Conservation (phyloP, 2,888 invertebrate species). For the Scaptodrosophila latifasciaeformis region DNA sequence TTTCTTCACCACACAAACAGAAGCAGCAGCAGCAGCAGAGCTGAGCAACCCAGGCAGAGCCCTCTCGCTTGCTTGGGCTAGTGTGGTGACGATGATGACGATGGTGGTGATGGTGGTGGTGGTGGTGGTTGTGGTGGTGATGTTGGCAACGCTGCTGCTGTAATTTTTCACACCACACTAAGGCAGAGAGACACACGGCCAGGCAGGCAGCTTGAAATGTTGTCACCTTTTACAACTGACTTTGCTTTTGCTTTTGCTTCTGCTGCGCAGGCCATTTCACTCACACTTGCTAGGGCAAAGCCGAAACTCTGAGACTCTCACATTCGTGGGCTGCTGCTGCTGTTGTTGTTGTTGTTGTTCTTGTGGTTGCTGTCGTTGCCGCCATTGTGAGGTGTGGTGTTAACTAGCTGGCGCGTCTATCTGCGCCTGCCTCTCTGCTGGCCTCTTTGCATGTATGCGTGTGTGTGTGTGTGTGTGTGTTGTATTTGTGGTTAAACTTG, state of each 20-base stretch:
- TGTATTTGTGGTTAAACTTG: constrained; percentile 70
- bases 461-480: constrained; percentile 19
- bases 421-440: constrained; percentile 17
- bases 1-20: not conserved
- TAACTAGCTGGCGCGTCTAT: constrained; percentile 59
- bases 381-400: constrained; percentile 65
- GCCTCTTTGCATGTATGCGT: constrained; percentile 18
- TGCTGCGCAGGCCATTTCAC: constrained; percentile 39
- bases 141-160: constrained; percentile 51
- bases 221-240: constrained; percentile 65
- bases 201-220: constrained; percentile 39
- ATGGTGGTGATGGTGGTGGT: no score
- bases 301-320: no score
- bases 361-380: constrained; percentile 33
- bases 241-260: constrained; percentile 16
- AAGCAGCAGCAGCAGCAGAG: not conserved
- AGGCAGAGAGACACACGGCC: constrained; percentile 16
- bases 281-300: constrained; percentile 32
- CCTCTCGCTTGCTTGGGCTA: constrained; percentile 16
- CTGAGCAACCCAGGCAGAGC: constrained; percentile 1
- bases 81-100: no score
- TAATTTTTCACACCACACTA: constrained; percentile 60
- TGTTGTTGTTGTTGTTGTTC: not conserved
- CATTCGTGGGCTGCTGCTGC: constrained; percentile 4
- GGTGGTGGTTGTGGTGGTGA: not conserved